Conservation (phyloP, 2,888 invertebrate species). For the Ceramica pisi region DNA sequence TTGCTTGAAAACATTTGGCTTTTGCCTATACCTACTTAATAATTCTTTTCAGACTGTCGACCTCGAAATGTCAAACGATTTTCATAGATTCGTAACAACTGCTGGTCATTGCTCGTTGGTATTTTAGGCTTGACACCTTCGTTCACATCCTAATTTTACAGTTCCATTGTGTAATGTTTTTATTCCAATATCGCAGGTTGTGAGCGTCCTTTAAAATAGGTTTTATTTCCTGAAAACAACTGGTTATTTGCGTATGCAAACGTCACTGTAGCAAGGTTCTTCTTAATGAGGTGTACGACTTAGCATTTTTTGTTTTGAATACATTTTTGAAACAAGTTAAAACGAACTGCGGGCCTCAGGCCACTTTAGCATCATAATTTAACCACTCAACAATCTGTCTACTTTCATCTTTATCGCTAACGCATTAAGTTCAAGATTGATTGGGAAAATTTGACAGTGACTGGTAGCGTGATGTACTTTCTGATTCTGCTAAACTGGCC, state of each 20-base stretch:
- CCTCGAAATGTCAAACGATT: too few species aligned
- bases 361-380: too few species aligned
- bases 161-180: background rate
- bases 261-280: conserved; percentile 20
- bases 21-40: background rate
- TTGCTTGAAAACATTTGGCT: background rate
- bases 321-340: background rate
- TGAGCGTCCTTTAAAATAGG: background rate
- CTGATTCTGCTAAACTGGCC: too few species aligned
- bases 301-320: background rate
- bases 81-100: too few species aligned
- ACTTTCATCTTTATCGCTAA: too few species aligned
- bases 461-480: too few species aligned
- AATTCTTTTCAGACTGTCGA: background rate
- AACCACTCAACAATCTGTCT: too few species aligned
- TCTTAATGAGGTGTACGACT: background rate
- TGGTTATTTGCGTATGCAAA: background rate
- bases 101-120: too few species aligned
- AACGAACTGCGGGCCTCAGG: background rate
- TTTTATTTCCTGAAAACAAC: conserved; percentile 29
- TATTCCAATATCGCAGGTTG: background rate
- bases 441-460: too few species aligned
- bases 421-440: too few species aligned
- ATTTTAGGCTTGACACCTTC: too few species aligned
- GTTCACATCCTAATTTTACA: background rate